These are phyloP conservation scores for Manduca sexta DNA, from an alignment of 1,140 invertebrate genomes.

Conservation along the genomic window DNA sequence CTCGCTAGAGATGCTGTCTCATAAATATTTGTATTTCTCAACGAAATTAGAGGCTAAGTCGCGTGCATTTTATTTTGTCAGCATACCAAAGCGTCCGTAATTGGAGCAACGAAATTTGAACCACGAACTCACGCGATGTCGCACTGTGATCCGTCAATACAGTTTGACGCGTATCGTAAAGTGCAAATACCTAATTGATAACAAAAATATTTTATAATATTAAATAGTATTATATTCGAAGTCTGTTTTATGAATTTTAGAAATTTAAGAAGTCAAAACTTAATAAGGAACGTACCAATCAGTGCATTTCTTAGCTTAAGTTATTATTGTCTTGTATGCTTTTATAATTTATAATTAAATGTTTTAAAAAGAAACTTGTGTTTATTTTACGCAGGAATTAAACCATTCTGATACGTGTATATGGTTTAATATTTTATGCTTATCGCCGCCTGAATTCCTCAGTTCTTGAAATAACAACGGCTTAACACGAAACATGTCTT, in stretches of 20 bases:
- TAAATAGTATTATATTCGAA: slow-evolving; percentile 40
- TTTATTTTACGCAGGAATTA: slow-evolving; percentile 11
- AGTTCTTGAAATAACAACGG: too few species aligned
- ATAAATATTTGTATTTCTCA: slow-evolving; percentile 32
- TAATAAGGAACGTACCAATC: slow-evolving; percentile 54
- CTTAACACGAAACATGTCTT: too few species aligned
- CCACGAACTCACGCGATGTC: slow-evolving; percentile 10
- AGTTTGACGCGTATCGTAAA: slow-evolving; percentile 31
- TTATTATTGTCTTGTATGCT: slow-evolving; percentile 60
- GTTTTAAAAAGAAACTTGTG: slow-evolving; percentile 43
- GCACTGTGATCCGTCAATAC: slow-evolving; percentile 39
- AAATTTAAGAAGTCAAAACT: slow-evolving; percentile 22
- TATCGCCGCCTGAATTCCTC: too few species aligned
- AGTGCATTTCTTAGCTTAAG: slow-evolving; percentile 64
- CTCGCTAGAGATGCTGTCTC: slow-evolving; percentile 16
- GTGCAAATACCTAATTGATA: slow-evolving; percentile 22
- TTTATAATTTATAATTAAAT: slow-evolving; percentile 69
- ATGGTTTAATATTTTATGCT: too few species aligned
- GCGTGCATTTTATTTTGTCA: slow-evolving; percentile 20
- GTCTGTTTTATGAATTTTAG: slow-evolving; percentile 30
- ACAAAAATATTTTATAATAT: slow-evolving; percentile 14
- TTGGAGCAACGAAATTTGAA: slow-evolving; percentile 20
- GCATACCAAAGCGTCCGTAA: slow-evolving; percentile 31
- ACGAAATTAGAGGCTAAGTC: slow-evolving; percentile 42
- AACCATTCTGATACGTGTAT: too few species aligned